Conservation (phyloP, 2,113 vertebrate species). For the Nematolebias whitei region DNA sequence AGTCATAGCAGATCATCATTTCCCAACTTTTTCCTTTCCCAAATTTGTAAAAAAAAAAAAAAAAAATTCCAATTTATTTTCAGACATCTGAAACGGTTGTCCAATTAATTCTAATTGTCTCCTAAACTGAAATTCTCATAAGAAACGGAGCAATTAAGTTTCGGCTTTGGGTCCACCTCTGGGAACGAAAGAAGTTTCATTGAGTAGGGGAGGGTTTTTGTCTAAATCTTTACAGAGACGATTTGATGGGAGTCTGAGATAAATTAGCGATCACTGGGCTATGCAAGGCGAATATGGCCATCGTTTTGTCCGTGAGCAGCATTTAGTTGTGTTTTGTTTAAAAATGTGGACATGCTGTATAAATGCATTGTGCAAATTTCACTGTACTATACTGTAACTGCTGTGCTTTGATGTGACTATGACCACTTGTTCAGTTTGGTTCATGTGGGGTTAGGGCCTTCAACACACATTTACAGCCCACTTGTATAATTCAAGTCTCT, state of each 20-base stretch:
- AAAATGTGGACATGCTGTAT: constrained; percentile 54
- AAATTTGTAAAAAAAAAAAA: constrained; percentile 53
- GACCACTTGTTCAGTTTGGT: constrained; percentile 35
- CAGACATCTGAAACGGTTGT: constrained; percentile 69
- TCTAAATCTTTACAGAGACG: constrained; percentile 56
- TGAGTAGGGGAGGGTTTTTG: constrained; percentile 58
- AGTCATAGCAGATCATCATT: no score
- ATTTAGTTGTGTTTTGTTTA: constrained; percentile 62
- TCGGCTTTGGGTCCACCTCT: constrained; percentile 70
- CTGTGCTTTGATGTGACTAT: constrained; percentile 48
- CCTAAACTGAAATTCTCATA: constrained; percentile 75
- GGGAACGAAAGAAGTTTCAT: constrained; percentile 69
- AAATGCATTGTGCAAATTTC: constrained; percentile 62
- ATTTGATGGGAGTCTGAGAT: constrained; percentile 65
- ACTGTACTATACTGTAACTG: constrained; percentile 50
- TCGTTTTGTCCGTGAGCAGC: constrained; percentile 43
- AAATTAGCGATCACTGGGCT: constrained; percentile 68
- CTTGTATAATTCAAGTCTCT: constrained; percentile 47
- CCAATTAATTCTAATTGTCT: constrained; percentile 81
- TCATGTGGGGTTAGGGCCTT: constrained; percentile 31
- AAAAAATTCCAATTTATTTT: constrained; percentile 70
- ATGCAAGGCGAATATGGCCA: constrained; percentile 72
- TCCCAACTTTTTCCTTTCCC: no score
- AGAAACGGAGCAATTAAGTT: constrained; percentile 81
- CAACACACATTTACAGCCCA: constrained; percentile 24